Conservation (phyloP, 2,888 invertebrate species). For the Heliconius ethilla region DNA sequence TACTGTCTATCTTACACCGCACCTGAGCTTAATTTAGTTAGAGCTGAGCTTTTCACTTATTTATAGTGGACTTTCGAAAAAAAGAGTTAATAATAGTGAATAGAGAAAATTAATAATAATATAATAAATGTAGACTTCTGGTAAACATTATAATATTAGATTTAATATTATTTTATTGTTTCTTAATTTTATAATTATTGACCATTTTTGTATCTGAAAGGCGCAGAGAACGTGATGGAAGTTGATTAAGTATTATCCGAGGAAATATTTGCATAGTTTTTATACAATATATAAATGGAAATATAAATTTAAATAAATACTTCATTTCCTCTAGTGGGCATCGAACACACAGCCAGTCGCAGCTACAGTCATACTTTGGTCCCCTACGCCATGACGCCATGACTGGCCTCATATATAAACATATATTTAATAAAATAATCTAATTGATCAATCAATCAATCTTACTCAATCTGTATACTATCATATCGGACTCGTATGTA, state of each 20-base stretch:
- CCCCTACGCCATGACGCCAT: too few species aligned
- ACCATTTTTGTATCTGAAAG: too few species aligned
- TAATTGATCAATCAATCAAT: slow-evolving; percentile 3
- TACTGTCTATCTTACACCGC: neutral
- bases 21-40: slow-evolving; percentile 24
- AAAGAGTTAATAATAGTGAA: neutral
- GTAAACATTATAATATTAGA: neutral
- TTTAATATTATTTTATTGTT: too few species aligned
- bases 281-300: too few species aligned
- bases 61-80: neutral
- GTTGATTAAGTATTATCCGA: too few species aligned
- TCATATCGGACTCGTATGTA: neutral
- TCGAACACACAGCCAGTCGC: too few species aligned
- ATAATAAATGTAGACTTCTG: neutral
- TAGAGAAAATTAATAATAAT: neutral
- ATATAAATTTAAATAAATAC: too few species aligned
- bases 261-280: too few species aligned
- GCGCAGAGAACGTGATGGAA: too few species aligned
- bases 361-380: too few species aligned
- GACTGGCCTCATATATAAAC: neutral
- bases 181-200: too few species aligned
- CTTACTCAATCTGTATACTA: slow-evolving; percentile 22
- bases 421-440: neutral
- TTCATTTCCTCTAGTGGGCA: too few species aligned
- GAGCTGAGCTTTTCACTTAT: neutral